Percentiles rank a stretch among this genome's conserved stretches.
These are phyloP conservation scores for Malurus leucopterus DNA, from an alignment of 2,797 vertebrate species.

Conservation along the genomic window DNA sequence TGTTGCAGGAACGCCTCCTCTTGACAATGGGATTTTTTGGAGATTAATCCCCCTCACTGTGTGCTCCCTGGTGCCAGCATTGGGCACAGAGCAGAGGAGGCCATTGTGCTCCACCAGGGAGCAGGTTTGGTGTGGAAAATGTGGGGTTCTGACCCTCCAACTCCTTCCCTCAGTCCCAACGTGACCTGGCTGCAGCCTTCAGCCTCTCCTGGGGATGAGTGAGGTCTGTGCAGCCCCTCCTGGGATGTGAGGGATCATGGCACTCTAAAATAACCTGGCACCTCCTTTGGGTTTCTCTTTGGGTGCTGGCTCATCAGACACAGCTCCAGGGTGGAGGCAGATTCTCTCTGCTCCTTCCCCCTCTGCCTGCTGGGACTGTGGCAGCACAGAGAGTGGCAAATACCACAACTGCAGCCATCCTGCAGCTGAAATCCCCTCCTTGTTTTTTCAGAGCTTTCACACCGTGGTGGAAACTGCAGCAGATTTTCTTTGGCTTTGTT, in stretches of 20 bases:
- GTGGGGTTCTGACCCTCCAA: neutral
- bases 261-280: neutral
- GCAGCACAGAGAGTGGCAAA: neutral
- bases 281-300: slow-evolving; percentile 5
- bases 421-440: neutral
- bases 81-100: neutral
- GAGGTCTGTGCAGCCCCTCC: neutral
- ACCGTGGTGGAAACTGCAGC: neutral
- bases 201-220: neutral
- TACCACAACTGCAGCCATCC: neutral
- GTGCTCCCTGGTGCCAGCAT: neutral
- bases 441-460: neutral
- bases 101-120: neutral
- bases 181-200: neutral
- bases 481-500: neutral
- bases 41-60: neutral
- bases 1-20: neutral
- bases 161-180: neutral
- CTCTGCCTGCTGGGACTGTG: neutral
- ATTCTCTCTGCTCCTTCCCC: neutral
- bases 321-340: neutral
- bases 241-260: neutral
- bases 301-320: neutral
- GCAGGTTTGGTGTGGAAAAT: neutral
- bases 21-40: neutral